Percentiles rank a stretch among this genome's conserved stretches.
phyloP scores from a whole-genome alignment of 2,797 vertebrate species.

The Enteromius afrohamiltoni region DNA sequence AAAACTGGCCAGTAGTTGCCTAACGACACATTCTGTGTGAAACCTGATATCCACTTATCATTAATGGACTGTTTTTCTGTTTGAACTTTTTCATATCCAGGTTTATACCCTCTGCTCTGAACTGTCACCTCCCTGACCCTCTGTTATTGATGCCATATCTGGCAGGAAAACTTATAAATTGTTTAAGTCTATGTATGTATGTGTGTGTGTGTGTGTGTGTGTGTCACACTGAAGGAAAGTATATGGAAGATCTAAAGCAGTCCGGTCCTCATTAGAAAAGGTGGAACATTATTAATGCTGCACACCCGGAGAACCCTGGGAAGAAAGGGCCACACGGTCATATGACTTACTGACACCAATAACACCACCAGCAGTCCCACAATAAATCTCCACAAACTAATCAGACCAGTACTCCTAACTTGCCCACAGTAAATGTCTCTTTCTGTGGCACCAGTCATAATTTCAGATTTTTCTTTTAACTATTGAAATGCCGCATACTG shows the following conservation, averaged over 20 bases:
- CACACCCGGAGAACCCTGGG: slow-evolving; percentile 21
- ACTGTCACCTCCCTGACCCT: slow-evolving; percentile 37
- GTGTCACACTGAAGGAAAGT: not conserved
- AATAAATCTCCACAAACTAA: slow-evolving; percentile 61
- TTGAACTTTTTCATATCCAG: slow-evolving; percentile 27
- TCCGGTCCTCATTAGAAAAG: slow-evolving; percentile 38
- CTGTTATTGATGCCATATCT: slow-evolving; percentile 42
- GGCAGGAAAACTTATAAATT: slow-evolving; percentile 26
- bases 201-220: not conserved
- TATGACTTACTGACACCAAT: slow-evolving; percentile 66
- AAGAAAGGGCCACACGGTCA: slow-evolving; percentile 51
- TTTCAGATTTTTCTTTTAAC: slow-evolving; percentile 11
- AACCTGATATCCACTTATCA: not conserved
- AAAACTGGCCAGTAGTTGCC: not conserved
- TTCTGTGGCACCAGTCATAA: slow-evolving; percentile 39
- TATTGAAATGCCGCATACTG: slow-evolving; percentile 72
- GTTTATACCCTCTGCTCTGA: slow-evolving; percentile 16
- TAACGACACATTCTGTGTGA: slow-evolving; percentile 5
- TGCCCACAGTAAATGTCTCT: slow-evolving; percentile 62
- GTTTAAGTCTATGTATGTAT: not conserved
- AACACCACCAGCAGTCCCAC: slow-evolving; percentile 54
- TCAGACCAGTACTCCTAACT: slow-evolving; percentile 60
- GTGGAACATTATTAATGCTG: slow-evolving; percentile 24
- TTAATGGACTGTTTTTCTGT: slow-evolving; percentile 1
- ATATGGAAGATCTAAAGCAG: slow-evolving; percentile 26